Evolutionary conservation across 1,140 invertebrate genomes (phyloP).

Genomic region (Camponotus pennsylvanicus): DNA sequence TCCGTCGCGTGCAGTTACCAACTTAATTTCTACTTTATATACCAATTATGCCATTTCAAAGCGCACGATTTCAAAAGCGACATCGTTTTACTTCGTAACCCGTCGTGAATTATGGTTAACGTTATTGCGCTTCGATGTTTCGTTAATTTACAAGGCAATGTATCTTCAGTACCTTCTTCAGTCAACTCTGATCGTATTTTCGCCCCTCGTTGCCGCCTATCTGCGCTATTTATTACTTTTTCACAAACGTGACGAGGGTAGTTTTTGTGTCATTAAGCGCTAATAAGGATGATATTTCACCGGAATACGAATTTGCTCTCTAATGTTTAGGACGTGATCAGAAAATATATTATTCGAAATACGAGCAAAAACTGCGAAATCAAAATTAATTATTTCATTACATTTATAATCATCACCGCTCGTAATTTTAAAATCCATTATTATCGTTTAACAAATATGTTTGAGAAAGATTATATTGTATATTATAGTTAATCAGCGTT

Average conservation of each 20-base stretch:
- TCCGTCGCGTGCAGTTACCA: background rate
- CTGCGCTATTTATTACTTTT: background rate
- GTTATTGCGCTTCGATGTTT: slow-evolving; percentile 47
- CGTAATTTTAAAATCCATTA: background rate
- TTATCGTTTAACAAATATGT: background rate
- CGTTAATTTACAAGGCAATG: slow-evolving; percentile 51
- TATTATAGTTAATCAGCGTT: background rate
- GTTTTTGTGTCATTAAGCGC: slow-evolving; percentile 20
- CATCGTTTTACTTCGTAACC: slow-evolving; percentile 30
- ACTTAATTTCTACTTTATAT: slow-evolving; percentile 55
- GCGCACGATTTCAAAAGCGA: slow-evolving; percentile 33
- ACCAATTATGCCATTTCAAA: slow-evolving; percentile 58
- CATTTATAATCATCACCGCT: background rate
- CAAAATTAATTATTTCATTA: background rate
- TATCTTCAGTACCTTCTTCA: background rate
- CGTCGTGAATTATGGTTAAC: slow-evolving; percentile 31
- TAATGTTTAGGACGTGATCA: background rate
- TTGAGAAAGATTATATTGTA: background rate
- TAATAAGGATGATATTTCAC: background rate
- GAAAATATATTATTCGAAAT: background rate
- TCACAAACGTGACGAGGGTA: slow-evolving; percentile 5
- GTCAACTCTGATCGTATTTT: slow-evolving; percentile 27
- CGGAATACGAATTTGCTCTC: background rate
- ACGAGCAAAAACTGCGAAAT: background rate
- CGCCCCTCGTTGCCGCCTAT: background rate